Evolutionary conservation across 2,888 invertebrate species (phyloP), one percentile per base, ranked within the genome.

Genomic region (Anodontia alba): DNA sequence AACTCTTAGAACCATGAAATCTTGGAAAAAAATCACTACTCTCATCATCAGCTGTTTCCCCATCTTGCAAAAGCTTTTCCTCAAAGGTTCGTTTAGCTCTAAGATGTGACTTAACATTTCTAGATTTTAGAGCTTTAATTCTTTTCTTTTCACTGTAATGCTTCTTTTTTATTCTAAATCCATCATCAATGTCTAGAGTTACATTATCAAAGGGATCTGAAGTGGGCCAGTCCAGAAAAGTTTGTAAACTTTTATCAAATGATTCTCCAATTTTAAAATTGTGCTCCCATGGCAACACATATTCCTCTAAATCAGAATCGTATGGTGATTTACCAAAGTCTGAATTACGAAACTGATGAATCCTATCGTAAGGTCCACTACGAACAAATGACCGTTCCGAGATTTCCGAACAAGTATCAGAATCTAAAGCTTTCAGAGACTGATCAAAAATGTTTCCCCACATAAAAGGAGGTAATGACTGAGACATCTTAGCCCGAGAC

Each of bases 331-430:
- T 80, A 23, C 81, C 38, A 26, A 73, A 82, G 10, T 81, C 80
- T 15, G 80, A 78, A 12, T 82, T 70, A 72, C 80, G 78, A n/a
- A 85, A 54, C 42, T 82, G 80, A 33, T 33, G 31, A 62, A 62
- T 31, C 20, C 62, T 62, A 33, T 62, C 62, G 17, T 33, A 62
- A 12, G 62, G 12, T 12, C 8, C 17, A 12, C 12, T 33, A 10
- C 29, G 31, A 2, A 29, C 20, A 33, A 62, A 85, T 20, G 85
- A 82, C 10, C 31, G 42, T 43, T 85, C 81, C 1, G 85, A 85
- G 49, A 83, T 79, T 54, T 85, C 85, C 2, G 85, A 85, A 73
- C 82, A 83, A 1, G 85, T 85, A 57, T 85, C 85, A 0, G 82
- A 80, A 31, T 85, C 85, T 0, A 85, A 69, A 23, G 76, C 85